Percentiles rank a stretch among this genome's conserved stretches.
phyloP scores from a whole-genome alignment of 2,113 vertebrate genomes.

The Jaculus jaculus region DNA sequence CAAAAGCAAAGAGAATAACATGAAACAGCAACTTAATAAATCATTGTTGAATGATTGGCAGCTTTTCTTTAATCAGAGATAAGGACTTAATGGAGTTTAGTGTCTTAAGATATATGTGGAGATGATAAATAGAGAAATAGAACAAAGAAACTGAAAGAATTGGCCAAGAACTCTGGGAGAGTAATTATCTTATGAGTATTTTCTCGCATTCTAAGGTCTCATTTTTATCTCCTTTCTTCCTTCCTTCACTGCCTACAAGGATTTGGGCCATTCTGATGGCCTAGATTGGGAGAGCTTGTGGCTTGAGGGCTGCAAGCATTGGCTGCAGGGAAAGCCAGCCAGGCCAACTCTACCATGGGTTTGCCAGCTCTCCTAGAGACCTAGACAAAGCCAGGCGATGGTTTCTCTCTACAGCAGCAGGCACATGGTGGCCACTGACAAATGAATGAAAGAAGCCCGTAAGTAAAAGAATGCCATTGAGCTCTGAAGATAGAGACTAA shows the following conservation, averaged over 20 bases:
- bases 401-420: not conserved
- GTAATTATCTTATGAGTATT: not conserved
- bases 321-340: not conserved
- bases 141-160: not conserved
- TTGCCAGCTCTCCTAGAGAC: not conserved
- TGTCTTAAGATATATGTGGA: not conserved
- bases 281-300: not conserved
- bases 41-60: not conserved
- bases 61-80: not conserved
- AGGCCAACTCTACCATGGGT: not conserved
- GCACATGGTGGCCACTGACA: not conserved
- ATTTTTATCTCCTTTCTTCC: not conserved
- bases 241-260: not conserved
- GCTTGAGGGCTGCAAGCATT: not conserved
- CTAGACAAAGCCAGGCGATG: not conserved
- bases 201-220: not conserved
- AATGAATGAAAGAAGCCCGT: not conserved
- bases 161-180: not conserved
- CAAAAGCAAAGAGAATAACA: slow-evolving; percentile 14
- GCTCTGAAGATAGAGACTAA: not conserved
- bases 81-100: not conserved
- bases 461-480: not conserved
- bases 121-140: not conserved
- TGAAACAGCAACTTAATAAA: not conserved
- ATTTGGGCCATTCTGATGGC: not conserved